A percentile compares a stretch with the other conserved stretches of the same genome.
These are phyloP conservation scores for Sthenelais limicola DNA, from an alignment of 2,888 invertebrate genomes.

Conservation along the genomic window DNA sequence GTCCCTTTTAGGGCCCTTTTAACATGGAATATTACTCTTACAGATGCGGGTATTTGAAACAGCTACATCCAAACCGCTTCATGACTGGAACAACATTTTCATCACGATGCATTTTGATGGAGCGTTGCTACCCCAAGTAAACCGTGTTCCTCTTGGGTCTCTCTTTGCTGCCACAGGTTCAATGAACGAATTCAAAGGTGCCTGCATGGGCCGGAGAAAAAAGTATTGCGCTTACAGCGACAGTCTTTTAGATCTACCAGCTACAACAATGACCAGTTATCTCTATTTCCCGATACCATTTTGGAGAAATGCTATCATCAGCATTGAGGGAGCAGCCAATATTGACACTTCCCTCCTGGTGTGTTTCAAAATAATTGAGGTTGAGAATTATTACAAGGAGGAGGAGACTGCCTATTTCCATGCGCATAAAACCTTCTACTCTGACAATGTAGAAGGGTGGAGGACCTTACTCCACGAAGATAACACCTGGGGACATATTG, in stretches of 20 bases:
- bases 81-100: slow-evolving; percentile 51
- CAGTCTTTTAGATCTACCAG: slow-evolving; percentile 2
- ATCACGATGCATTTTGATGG: slow-evolving; percentile 48
- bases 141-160: slow-evolving; percentile 49
- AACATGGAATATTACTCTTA: too few species aligned
- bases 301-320: slow-evolving; percentile 48
- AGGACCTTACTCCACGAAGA: slow-evolving; percentile 43
- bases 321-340: slow-evolving; percentile 41
- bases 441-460: slow-evolving; percentile 45
- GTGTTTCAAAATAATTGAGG: slow-evolving; percentile 47
- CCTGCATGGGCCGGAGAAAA: slow-evolving; percentile 45
- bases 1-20: too few species aligned
- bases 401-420: slow-evolving; percentile 50
- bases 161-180: slow-evolving; percentile 50
- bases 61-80: slow-evolving; percentile 18
- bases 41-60: slow-evolving; percentile 46
- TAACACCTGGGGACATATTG: slow-evolving; percentile 52
- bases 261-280: slow-evolving; percentile 48
- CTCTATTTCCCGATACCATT: slow-evolving; percentile 54
- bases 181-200: slow-evolving; percentile 50
- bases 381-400: slow-evolving; percentile 47
- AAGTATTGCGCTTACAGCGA: slow-evolving; percentile 44
- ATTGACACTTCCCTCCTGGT: slow-evolving; percentile 32
- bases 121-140: slow-evolving; percentile 44
- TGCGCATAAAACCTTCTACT: slow-evolving; percentile 45